Evolutionary conservation across 2,113 vertebrate genomes (phyloP).

Genomic region (Spheniscus mendiculus): DNA sequence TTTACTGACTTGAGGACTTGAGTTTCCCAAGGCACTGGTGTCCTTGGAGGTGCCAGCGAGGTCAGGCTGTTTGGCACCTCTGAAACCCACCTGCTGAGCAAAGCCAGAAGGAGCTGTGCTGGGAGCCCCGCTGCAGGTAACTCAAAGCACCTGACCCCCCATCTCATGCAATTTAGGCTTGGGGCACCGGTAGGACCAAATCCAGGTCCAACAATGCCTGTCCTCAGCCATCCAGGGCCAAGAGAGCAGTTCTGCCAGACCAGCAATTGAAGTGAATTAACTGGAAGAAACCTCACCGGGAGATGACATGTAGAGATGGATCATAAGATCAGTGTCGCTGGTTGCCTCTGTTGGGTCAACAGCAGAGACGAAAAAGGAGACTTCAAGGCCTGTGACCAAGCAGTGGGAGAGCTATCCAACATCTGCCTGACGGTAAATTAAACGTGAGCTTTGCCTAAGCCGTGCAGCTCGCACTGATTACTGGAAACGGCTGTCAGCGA

Average conservation of each 20-base stretch:
- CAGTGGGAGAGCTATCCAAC: background rate
- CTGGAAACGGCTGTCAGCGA: background rate
- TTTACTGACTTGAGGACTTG: background rate
- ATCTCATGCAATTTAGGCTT: background rate
- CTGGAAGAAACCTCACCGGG: background rate
- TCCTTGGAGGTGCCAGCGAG: background rate
- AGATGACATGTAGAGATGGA: fast-evolving
- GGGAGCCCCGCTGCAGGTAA: background rate
- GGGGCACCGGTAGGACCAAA: background rate
- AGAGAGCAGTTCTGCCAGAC: background rate
- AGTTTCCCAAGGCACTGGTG: background rate
- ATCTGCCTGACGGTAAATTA: background rate
- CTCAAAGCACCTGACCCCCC: background rate
- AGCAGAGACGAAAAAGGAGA: background rate
- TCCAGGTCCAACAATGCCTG: background rate
- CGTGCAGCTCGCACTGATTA: background rate
- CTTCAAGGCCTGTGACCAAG: background rate
- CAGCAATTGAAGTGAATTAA: background rate
- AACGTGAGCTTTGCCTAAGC: background rate
- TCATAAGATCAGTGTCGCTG: background rate
- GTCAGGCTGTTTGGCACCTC: background rate
- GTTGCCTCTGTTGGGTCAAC: background rate
- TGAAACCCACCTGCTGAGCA: background rate
- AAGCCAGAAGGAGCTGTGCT: background rate
- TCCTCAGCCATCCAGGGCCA: background rate